phyloP scores from a whole-genome alignment of 2,113 vertebrate genomes.

The Nycticebus coucang region DNA sequence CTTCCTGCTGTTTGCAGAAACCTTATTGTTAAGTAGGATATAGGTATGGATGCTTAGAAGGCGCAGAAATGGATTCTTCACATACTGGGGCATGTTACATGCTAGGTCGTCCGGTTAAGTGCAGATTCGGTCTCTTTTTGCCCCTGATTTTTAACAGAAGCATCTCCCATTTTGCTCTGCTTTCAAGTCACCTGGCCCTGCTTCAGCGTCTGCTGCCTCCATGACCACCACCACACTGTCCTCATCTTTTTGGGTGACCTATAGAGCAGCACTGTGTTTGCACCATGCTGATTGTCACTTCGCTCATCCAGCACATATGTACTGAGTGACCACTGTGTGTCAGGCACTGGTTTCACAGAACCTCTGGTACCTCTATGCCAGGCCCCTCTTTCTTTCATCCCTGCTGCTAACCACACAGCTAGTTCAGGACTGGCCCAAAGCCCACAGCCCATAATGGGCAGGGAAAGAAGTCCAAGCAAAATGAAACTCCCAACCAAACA shows the following conservation, averaged over 20 bases:
- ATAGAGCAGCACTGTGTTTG: no score
- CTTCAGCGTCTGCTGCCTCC: not conserved
- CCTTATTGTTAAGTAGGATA: not conserved
- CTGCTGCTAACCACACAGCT: not conserved
- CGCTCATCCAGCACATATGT: not conserved
- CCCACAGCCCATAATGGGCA: not conserved
- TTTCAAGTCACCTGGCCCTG: not conserved
- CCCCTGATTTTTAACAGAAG: not conserved
- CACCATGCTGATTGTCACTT: no score
- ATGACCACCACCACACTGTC: fast-evolving
- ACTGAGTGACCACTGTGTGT: not conserved
- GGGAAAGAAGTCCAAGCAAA: not conserved
- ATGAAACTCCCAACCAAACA: not conserved
- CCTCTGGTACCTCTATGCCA: not conserved
- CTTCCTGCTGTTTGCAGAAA: not conserved
- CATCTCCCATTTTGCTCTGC: not conserved
- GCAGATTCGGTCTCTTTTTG: not conserved
- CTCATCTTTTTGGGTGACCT: not conserved
- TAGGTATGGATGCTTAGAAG: not conserved
- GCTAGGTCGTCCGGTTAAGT: not conserved
- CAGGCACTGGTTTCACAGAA: not conserved
- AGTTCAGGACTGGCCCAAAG: not conserved
- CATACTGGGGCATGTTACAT: not conserved
- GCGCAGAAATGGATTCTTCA: not conserved
- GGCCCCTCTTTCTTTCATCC: fast-evolving